These are phyloP conservation scores for Meloidogyne floridensis DNA, from an alignment of 1,140 invertebrate genomes.

Conservation along the genomic window DNA sequence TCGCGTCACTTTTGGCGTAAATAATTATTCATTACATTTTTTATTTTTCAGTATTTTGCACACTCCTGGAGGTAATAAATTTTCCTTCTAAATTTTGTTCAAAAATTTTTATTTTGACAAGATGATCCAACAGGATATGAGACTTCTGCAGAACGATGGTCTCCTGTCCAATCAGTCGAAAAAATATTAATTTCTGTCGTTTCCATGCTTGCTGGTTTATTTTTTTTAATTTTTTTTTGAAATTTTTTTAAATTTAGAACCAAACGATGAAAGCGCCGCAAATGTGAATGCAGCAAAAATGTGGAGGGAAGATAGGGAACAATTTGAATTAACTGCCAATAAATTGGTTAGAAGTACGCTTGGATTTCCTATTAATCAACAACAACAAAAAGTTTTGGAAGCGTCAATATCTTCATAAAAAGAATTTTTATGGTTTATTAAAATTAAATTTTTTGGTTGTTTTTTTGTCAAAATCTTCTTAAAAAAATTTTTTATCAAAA, in stretches of 20 bases:
- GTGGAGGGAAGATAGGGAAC: conserved; percentile 90
- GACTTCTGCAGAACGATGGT: conserved; percentile 93
- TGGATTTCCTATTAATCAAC: conserved; percentile 55
- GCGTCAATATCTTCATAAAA: background rate
- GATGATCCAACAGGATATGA: conserved; percentile 99
- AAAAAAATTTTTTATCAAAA: too few relatives aligned
- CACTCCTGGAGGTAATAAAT: conserved; percentile 73
- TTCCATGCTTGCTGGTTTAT: conserved; percentile 87
- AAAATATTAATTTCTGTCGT: conserved; percentile 97
- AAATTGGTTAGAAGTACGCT: conserved; percentile 88
- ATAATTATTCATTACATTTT: background rate
- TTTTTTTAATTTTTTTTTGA: background rate
- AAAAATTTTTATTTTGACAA: background rate
- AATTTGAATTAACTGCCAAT: conserved; percentile 91
- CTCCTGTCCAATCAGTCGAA: conserved; percentile 97
- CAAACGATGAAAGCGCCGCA: conserved; percentile 98
- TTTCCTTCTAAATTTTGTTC: background rate
- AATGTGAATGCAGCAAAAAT: conserved; percentile 99
- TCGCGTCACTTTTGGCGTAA: too few relatives aligned
- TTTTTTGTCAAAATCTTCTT: too few relatives aligned
- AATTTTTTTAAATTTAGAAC: conserved; percentile 74
- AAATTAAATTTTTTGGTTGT: background rate
- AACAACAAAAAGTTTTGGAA: background rate
- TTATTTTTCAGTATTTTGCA: conserved; percentile 78
- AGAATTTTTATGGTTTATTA: background rate